phyloP scores from a whole-genome alignment of 2,797 vertebrate species.

The Alcedo quadribrachys region DNA sequence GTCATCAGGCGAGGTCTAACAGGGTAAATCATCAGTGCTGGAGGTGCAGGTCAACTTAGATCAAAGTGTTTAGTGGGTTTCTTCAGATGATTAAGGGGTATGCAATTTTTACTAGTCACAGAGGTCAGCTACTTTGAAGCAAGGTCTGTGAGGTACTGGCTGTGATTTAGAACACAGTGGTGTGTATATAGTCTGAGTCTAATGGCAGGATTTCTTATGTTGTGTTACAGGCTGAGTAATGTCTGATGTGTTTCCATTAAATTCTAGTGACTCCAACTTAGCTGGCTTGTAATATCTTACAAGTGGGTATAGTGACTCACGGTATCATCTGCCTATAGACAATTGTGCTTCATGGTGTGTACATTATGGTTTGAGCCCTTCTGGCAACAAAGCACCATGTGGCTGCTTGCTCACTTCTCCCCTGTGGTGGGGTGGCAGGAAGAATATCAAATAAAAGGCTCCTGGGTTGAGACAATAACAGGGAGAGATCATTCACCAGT shows the following conservation, averaged over 20 bases:
- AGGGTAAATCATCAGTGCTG: not conserved
- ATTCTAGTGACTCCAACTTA: conserved; percentile 17
- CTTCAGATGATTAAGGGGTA: not conserved
- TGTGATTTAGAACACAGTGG: not conserved
- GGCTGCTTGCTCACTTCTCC: not conserved
- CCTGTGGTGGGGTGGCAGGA: not conserved
- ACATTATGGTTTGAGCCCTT: not conserved
- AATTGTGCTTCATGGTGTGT: not conserved
- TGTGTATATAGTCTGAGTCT: not conserved
- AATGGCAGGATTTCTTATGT: not conserved
- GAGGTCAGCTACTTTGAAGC: conserved; percentile 44
- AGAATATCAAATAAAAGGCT: no score
- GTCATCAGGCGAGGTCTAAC: not conserved
- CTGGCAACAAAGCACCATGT: not conserved
- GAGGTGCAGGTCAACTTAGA: not conserved
- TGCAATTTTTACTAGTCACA: not conserved
- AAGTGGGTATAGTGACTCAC: not conserved
- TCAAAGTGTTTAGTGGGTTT: not conserved
- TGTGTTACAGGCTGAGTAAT: conserved; percentile 9
- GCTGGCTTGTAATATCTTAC: not conserved
- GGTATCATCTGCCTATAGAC: not conserved
- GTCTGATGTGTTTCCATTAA: not conserved
- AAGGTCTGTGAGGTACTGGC: not conserved
- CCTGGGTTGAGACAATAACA: not conserved
- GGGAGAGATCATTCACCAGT: not conserved